phyloP scores from a whole-genome alignment of 2,113 vertebrate genomes.

The Prochilodus magdalenae region DNA sequence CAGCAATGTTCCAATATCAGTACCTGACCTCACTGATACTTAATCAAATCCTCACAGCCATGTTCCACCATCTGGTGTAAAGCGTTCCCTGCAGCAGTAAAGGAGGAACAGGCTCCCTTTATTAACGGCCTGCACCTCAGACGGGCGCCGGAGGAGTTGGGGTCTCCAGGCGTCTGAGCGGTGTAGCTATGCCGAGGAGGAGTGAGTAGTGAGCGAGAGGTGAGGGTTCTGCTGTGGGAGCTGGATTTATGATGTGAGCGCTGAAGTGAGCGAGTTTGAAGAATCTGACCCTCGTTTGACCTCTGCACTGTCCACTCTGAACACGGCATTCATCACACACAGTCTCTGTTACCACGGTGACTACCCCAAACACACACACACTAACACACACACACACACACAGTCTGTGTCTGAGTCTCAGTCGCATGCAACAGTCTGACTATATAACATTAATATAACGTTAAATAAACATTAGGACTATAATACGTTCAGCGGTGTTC shows the following conservation, averaged over 20 bases:
- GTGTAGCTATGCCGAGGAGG: background rate
- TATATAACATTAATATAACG: background rate
- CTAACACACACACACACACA: background rate
- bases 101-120: too few species aligned
- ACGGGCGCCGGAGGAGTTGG: background rate
- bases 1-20: too few species aligned
- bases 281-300: slow-evolving; percentile 28
- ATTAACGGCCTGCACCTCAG: too few species aligned
- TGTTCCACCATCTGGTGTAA: too few species aligned
- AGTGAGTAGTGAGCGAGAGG: background rate
- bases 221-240: background rate
- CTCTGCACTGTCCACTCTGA: slow-evolving; percentile 15
- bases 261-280: background rate
- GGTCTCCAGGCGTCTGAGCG: background rate
- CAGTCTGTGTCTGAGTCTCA: background rate
- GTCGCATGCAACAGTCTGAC: too few species aligned
- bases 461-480: too few species aligned
- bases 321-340: slow-evolving; percentile 22
- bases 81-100: too few species aligned
- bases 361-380: background rate
- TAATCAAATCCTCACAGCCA: too few species aligned
- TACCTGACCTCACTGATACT: too few species aligned
- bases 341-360: slow-evolving; percentile 24
- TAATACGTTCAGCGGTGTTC: too few species aligned
- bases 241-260: background rate